Evolutionary conservation across 2,888 invertebrate genomes (phyloP), one percentile per base, ranked within the genome.

Genomic region (Aproaerema taeniolella): DNA sequence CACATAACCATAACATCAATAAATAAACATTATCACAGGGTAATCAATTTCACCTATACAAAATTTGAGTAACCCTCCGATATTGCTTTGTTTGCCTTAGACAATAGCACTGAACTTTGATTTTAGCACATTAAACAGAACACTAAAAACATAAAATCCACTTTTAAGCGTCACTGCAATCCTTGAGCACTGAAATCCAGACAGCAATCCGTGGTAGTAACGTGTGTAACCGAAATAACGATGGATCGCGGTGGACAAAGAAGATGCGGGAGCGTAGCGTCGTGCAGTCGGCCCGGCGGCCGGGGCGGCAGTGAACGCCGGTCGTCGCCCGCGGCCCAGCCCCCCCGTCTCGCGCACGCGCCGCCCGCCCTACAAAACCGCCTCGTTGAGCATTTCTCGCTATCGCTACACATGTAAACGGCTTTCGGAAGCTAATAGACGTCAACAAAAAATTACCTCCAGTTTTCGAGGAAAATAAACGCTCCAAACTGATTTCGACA

Each of bases 111-210:
- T 38, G 47, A 42, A 52, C 53, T 50, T 43, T 42, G 45, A 20
- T 20, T 4, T 20, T 4, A 6, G 4, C 20, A 20, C 20, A 20
- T 20, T n/a, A n/a, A 20, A 20, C 8, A 20, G 8, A 20, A 6
- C 20, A 41, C 44, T 13, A 29, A 17, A 36, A 17, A 37, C 43
- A 33, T 20, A 55, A 54, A 68, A 72, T 77, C 74, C 74, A 56
- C 46, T 53, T 45, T n/a, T 38, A 42, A 54, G 48, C 52, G 57
- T 59, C 85, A 86, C 86, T 86, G 86, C 83, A 85, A 83, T 86
- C 85, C 85, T 63, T 63, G 48, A 52, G 54, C 85, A 86, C 85
- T 85, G 85, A 61, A 85, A 86, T 86, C 85, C 85, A 79, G 49
- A 49, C 56, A 54, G 58, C 55, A 53, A 61, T 70, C 60, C 60